These are phyloP conservation scores for Botia almorhae DNA, from an alignment of 2,797 vertebrate genomes.

Conservation along the genomic window DNA sequence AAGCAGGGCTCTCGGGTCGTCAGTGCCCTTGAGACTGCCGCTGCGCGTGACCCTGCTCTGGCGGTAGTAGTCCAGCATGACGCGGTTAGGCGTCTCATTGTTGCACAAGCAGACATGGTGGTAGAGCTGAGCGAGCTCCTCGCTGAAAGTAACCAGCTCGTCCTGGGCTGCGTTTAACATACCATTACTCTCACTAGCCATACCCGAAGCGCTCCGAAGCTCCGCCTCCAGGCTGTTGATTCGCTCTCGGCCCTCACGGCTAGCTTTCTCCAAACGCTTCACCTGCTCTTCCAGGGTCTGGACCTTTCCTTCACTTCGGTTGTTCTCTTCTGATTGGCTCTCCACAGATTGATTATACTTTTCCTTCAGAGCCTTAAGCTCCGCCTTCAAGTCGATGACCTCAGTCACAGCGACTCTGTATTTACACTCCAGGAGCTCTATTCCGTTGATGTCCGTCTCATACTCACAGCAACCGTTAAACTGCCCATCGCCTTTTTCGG, in stretches of 20 bases:
- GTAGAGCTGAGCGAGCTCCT: conserved; percentile 97
- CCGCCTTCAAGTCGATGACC: conserved; percentile 96
- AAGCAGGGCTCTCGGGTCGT: conserved; percentile 89
- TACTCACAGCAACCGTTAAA: conserved; percentile 83
- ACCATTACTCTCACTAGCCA: conserved; percentile 88
- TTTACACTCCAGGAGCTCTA: conserved; percentile 95
- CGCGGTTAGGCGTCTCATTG: conserved; percentile 96
- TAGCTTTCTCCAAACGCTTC: conserved; percentile 82
- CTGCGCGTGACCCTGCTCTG: conserved; percentile 92
- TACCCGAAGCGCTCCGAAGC: conserved; percentile 79
- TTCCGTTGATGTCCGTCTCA: conserved; percentile 87
- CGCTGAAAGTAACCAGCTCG: conserved; percentile 95
- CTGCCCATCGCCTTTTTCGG: conserved; percentile 81
- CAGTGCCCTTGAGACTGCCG: conserved; percentile 91
- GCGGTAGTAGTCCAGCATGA: conserved; percentile 98
- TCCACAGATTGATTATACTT: conserved; percentile 94
- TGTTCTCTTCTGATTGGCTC: conserved; percentile 85
- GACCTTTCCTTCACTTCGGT: conserved; percentile 84
- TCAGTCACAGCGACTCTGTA: conserved; percentile 97
- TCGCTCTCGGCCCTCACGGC: conserved; percentile 85
- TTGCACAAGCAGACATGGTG: conserved; percentile 98
- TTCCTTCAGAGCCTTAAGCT: conserved; percentile 96
- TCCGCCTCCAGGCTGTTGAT: conserved; percentile 87
- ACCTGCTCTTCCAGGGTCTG: conserved; percentile 86
- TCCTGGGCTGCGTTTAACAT: conserved; percentile 95